These are phyloP conservation scores for Branchinecta lynchi DNA, from an alignment of 1,140 invertebrate species.

Conservation along the genomic window DNA sequence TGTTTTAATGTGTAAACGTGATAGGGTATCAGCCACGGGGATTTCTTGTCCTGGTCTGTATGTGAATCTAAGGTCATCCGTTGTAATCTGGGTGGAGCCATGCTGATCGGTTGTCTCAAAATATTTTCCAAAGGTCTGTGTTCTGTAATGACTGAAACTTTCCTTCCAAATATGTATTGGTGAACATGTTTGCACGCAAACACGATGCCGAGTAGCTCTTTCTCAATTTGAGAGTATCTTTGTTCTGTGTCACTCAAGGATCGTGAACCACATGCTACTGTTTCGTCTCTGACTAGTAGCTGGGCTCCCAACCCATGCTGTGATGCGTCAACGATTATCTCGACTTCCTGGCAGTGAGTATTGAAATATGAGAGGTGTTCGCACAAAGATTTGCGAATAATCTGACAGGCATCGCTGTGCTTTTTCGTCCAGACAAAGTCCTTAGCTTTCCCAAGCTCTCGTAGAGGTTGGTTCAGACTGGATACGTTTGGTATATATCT, in stretches of 20 bases:
- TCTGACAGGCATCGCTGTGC: neutral
- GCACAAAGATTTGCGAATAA: conserved; percentile 10
- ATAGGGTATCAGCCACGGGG: neutral
- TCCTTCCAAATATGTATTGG: conserved; percentile 15
- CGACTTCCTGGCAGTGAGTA: neutral
- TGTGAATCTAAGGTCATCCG: conserved; percentile 1
- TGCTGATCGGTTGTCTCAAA: conserved; percentile 21
- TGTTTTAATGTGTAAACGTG: conserved; percentile 5
- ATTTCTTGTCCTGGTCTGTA: conserved; percentile 5
- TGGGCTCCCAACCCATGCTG: neutral
- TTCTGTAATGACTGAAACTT: conserved; percentile 28
- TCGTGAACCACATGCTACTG: conserved; percentile 28
- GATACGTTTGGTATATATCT: conserved; percentile 28
- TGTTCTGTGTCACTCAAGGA: conserved; percentile 24
- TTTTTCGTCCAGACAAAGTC: neutral
- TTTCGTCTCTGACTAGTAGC: conserved; percentile 15
- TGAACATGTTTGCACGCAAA: conserved; percentile 26
- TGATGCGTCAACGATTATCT: neutral
- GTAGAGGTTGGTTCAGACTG: conserved; percentile 4
- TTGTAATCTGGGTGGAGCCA: neutral
- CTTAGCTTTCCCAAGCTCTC: neutral
- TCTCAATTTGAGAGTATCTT: conserved; percentile 28
- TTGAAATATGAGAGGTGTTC: neutral
- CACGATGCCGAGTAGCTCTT: conserved; percentile 23
- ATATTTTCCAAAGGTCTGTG: conserved; percentile 32